Evolutionary conservation across 2,113 vertebrate genomes (phyloP), one percentile per base, ranked within the genome.

Genomic region (Saccopteryx bilineata): DNA sequence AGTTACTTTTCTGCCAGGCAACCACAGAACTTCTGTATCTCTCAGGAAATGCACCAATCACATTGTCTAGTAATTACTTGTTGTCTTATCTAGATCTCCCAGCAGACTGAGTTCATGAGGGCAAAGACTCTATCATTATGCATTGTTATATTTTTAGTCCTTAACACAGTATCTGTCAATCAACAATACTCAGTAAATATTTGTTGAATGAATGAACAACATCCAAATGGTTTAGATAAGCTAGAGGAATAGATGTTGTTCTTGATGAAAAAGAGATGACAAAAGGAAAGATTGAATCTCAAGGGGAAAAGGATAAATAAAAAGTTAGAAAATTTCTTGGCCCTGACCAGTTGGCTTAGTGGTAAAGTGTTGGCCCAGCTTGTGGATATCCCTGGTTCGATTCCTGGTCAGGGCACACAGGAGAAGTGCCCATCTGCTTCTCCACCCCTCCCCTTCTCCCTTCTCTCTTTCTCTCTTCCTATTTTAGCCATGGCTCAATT

Each of bases 61-160:
- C 52, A 76, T 72, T 95, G 26, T 61, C 61, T 72, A 85, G 11
- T 81, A 88, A 88, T 91, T 80, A 80, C 61, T 83, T 93, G 58
- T 68, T 93, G 72, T 76, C 50, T 88, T 85, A 39, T 80, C 72
- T 33, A 28, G 65, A 81, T 79, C 19, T 80, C 72, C 60, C 28
- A 84, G 81, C 75, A 92, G 63, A 87, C n/a, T 93, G 18, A 46
- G 83, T 94, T 93, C 79, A 85, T 33, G 56, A 94, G 50, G 79
- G 84, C 39, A 91, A 84, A 52, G 28, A 87, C 69, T 91, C 19
- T 68, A 68, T 71, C 46, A 12, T 94, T 81, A 90, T 79, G 90
- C 24, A 87, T 76, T 66, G 60, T 86, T 89, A 74, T 56, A 78
- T 31, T 10, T 85, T n/a, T 88, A 63, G 28, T 93, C 23, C 54